phyloP scores from a whole-genome alignment of 2,888 invertebrate species.

The Scaeva pyrastri region DNA sequence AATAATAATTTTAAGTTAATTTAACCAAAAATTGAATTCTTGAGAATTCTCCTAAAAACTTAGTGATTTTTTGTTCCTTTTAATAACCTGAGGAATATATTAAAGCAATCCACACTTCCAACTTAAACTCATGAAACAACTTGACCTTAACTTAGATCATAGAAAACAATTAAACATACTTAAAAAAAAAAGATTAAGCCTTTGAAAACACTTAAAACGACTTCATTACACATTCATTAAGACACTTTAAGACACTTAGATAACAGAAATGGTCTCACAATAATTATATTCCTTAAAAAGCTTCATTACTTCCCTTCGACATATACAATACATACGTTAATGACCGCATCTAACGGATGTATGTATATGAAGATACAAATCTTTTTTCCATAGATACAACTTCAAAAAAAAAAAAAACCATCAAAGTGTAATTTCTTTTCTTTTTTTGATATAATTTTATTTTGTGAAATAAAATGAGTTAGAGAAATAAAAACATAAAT shows the following conservation, averaged over 20 bases:
- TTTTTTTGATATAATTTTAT: background rate
- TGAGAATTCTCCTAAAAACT: no score
- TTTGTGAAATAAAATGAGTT: no score
- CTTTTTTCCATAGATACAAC: background rate
- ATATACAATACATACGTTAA: slow-evolving; percentile 45
- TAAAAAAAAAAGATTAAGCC: slow-evolving; percentile 51
- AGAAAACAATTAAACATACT: slow-evolving; percentile 10
- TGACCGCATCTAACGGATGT: slow-evolving; percentile 70
- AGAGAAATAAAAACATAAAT: slow-evolving; percentile 41
- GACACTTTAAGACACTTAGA: slow-evolving; percentile 69
- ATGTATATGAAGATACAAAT: slow-evolving; percentile 26
- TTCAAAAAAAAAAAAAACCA: background rate
- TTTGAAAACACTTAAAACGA: slow-evolving; percentile 52
- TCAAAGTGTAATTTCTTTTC: slow-evolving; percentile 1
- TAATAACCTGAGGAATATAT: background rate
- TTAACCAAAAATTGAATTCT: no score
- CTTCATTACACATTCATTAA: slow-evolving; percentile 73
- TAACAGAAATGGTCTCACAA: slow-evolving; percentile 53
- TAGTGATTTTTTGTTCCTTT: no score
- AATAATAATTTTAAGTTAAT: no score
- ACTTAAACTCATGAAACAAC: background rate
- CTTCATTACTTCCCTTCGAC: slow-evolving; percentile 58
- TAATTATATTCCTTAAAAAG: slow-evolving; percentile 39
- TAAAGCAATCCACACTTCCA: background rate
- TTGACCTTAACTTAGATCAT: slow-evolving; percentile 21